These are phyloP conservation scores for Propithecus perrieri DNA, from an alignment of 2,797 vertebrate species.

Conservation along the genomic window DNA sequence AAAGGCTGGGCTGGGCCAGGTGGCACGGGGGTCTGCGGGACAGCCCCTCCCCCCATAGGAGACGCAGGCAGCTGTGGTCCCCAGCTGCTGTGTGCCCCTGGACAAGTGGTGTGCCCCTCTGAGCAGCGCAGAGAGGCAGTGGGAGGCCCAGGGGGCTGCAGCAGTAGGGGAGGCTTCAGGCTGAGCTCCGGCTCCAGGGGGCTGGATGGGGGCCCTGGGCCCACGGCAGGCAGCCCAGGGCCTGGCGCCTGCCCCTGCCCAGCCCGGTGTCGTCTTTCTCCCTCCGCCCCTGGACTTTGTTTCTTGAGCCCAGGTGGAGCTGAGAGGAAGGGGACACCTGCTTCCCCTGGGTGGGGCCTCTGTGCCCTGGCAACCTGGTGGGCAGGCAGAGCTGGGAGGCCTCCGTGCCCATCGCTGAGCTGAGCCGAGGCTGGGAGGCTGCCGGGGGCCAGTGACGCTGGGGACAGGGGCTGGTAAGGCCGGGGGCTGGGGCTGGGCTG, in stretches of 20 bases:
- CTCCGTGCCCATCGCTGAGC: background rate
- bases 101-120: rapidly evolving
- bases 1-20: background rate
- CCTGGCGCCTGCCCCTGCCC: background rate
- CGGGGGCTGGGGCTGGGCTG: rapidly evolving
- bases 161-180: rapidly evolving
- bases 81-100: background rate
- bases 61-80: rapidly evolving
- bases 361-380: slow-evolving; percentile 52
- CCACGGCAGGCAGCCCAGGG: background rate
- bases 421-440: background rate
- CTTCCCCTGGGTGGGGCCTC: slow-evolving; percentile 28
- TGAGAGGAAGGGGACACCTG: background rate
- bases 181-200: background rate
- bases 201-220: background rate
- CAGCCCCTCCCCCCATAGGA: rapidly evolving
- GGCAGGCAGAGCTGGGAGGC: background rate
- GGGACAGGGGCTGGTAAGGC: rapidly evolving
- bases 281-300: slow-evolving; percentile 70
- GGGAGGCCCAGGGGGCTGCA: background rate
- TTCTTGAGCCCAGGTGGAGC: slow-evolving; percentile 44
- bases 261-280: slow-evolving; percentile 58
- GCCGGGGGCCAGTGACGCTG: background rate
- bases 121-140: rapidly evolving
- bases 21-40: background rate